phyloP scores from a whole-genome alignment of 37 sponge, comb jelly and placozoan genomes.

The Crambe crambe region DNA sequence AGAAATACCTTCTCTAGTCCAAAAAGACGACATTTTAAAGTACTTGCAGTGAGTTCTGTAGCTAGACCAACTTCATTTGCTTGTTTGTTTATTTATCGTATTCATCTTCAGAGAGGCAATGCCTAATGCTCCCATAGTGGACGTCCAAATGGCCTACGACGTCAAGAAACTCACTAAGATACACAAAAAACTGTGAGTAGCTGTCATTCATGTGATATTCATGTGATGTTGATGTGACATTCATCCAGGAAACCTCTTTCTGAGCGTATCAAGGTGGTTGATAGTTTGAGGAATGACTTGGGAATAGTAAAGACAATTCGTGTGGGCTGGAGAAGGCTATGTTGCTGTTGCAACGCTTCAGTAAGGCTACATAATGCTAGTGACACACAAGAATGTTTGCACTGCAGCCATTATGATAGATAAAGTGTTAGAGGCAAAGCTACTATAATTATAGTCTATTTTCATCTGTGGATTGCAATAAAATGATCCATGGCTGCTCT shows the following conservation, averaged over 20 bases:
- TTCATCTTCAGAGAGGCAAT: constrained; percentile 29
- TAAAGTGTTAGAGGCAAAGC: too few relatives aligned
- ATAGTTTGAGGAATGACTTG: constrained; percentile 25
- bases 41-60: constrained; percentile 63
- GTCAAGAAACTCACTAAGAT: constrained; percentile 31
- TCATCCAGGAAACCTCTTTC: not conserved
- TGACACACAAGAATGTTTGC: too few relatives aligned
- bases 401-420: too few relatives aligned
- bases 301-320: not conserved
- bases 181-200: constrained; percentile 39
- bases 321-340: constrained; percentile 12
- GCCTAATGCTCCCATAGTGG: constrained; percentile 21
- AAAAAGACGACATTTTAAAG: constrained; percentile 56
- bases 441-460: too few relatives aligned
- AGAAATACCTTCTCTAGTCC: constrained; percentile 37
- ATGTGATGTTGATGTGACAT: not conserved
- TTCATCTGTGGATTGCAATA: too few relatives aligned
- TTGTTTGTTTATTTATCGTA: not conserved
- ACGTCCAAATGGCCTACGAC: constrained; percentile 67
- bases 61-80: not conserved
- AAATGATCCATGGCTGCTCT: too few relatives aligned
- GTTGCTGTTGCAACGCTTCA: constrained; percentile 11
- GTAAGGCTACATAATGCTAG: too few relatives aligned
- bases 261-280: constrained; percentile 16
- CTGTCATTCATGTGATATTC: not conserved